Base-by-base conservation (phyloP, 2,113 vertebrate species). In the Pogona vitticeps region DNA sequence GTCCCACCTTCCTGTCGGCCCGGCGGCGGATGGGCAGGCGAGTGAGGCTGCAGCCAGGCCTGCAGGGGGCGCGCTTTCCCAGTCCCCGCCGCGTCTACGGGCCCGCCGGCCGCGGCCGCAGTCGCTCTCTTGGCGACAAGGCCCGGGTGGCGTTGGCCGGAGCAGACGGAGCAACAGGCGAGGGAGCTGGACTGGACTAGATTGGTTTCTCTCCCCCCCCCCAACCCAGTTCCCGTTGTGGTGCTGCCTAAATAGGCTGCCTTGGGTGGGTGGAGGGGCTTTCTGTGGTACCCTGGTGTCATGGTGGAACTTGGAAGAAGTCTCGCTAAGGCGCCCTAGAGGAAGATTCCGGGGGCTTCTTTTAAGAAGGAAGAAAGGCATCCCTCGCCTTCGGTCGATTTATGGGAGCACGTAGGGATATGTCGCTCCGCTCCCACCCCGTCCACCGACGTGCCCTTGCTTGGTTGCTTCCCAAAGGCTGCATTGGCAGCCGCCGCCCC, bases 61-160 rank as follows among this genome's bases (percentile, higher is more conserved):
- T 23, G 72, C 52, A 84, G 86, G n/a, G 52, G 73, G 77, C 82
- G 76, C 80, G 2, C 9, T 20, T 18, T n/a, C 40, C 31, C 9
- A 28, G 1, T 38, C 14, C 28, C 84, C 14, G 42, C 65, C 21
- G 78, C 67, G 75, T 83, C 40, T 38, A 31, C 20, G 26, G 58
- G 38, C 46, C 56, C 3, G 38, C 20, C 68, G 31, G 9, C 68
- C 38, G 46, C 38, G 70, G 63, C 36, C 28, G 82, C 46, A 10
- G 46, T 63, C 68, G 79, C 76, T 21, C 23, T 46, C 78, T n/a
- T n/a, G 17, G 40, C 83, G 67, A 52, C 75, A 90, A 91, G 88
- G 88, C 23, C 90, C 59, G 20, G 46, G n/a, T n/a, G n/a, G n/a
- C 61, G 58, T 26, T 61, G 58, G 36, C 2, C 28, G n/a, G 61